Base-by-base conservation (phyloP, 2,113 vertebrate genomes). In the Neolamprologus sp. region DNA sequence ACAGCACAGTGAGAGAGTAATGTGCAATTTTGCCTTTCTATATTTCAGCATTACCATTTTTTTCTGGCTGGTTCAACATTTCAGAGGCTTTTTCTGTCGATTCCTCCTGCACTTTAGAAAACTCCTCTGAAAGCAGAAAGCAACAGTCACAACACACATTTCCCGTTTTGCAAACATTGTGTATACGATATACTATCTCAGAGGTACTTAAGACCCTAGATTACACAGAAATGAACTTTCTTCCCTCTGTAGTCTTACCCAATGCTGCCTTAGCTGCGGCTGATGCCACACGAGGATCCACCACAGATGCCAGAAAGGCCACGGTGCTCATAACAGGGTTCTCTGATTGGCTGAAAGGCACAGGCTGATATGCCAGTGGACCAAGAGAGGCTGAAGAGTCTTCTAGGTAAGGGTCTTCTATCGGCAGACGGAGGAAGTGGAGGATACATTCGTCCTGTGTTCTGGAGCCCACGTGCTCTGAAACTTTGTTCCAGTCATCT, bases 271-370 rank as follows among this genome's bases (percentile, higher is more conserved):
- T 98, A 1, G 98, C 98, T 0, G 99, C 98, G 0, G 99, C 97
- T 0, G 99, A 98, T 0, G 99, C 99, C 83, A 99, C 98, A 0
- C 98, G 96, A 0, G 99, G 98, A 85, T 99, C 99, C 79, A 99
- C 99, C 82, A 99, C 99, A 0, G 98, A 99, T 0, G 99, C 99
- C 93, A 99, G 94, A 85, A 99, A 99, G 6, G 99, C 99, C 33
- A 99, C 99, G 0, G 99, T 99, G 94, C 99, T 99, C 99, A 99
- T 99, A n/a, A 99, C 98, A 0, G 98, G 99, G 78, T 99, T 99
- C 58, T 98, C 98, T 0, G 99, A 99, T 89, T 99, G 99, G 96
- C 98, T 99, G 94, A 99, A 99, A 17, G 99, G 99, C 23, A 99
- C 97, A 0, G 99, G 98, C 90, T 99, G 99, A 91, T 97, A 99